These are phyloP conservation scores for Spialia ferax DNA, from an alignment of 2,888 invertebrate species.

Conservation along the genomic window DNA sequence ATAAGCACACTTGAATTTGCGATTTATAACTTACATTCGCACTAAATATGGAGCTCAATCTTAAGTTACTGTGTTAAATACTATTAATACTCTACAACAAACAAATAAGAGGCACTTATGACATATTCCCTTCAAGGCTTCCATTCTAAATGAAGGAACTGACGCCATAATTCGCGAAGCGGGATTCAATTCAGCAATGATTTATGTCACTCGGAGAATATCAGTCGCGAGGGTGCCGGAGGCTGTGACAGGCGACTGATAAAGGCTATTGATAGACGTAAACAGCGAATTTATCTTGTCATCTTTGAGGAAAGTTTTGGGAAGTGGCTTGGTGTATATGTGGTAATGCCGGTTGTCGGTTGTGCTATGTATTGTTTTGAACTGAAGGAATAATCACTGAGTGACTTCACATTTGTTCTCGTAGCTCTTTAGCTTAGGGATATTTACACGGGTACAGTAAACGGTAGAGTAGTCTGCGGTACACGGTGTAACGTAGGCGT, in stretches of 20 bases:
- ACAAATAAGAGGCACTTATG: neutral
- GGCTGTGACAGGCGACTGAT: slow-evolving; percentile 20
- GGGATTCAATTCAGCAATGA: slow-evolving; percentile 4
- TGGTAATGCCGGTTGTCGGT: neutral
- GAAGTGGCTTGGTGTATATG: neutral
- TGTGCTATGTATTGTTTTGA: neutral
- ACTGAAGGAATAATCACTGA: too few species aligned
- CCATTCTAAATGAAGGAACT: slow-evolving; percentile 4
- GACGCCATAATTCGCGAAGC: slow-evolving; percentile 19
- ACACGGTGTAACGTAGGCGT: too few species aligned
- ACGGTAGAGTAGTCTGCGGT: too few species aligned
- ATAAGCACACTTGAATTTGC: too few species aligned
- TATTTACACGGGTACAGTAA: too few species aligned
- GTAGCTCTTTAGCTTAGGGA: too few species aligned
- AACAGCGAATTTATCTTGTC: slow-evolving; percentile 12
- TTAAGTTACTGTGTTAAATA: too few species aligned
- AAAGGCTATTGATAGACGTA: slow-evolving; percentile 20
- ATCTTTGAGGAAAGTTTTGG: neutral
- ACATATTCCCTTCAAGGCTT: neutral
- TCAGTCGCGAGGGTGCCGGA: slow-evolving; percentile 6
- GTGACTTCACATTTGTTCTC: too few species aligned
- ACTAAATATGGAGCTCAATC: too few species aligned
- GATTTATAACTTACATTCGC: too few species aligned
- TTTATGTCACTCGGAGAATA: slow-evolving; percentile 20
- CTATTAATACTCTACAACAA: too few species aligned